These are phyloP conservation scores for Chelonus insularis DNA, from an alignment of 1,140 invertebrate species.

Conservation along the genomic window DNA sequence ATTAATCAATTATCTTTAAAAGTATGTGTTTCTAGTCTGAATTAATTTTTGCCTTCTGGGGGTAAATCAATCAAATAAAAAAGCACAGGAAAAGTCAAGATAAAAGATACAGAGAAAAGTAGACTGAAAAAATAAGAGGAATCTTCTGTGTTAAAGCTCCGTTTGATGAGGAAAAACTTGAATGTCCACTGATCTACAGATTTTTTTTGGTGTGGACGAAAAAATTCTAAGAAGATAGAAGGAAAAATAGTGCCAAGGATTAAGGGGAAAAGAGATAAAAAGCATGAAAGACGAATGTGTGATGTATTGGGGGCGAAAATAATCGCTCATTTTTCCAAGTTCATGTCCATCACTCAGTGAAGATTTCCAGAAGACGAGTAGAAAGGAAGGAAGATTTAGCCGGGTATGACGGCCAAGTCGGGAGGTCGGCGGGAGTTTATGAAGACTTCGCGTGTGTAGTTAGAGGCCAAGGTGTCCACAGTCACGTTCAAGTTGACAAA, in stretches of 20 bases:
- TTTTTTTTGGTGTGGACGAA: neutral
- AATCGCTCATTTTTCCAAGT: slow-evolving; percentile 3
- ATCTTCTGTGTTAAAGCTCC: neutral
- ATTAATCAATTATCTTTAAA: slow-evolving; percentile 21
- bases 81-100: neutral
- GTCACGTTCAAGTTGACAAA: neutral
- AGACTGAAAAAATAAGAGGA: neutral
- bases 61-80: slow-evolving; percentile 6
- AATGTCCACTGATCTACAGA: slow-evolving; percentile 5
- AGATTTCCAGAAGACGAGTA: neutral
- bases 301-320: slow-evolving; percentile 11
- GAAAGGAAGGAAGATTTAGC: neutral
- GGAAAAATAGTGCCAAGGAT: neutral
- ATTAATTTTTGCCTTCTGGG: slow-evolving; percentile 14
- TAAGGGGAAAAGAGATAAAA: neutral
- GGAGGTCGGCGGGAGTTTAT: slow-evolving; percentile 36
- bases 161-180: neutral
- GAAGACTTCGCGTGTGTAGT: slow-evolving; percentile 35
- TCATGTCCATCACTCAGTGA: neutral
- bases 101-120: neutral
- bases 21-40: neutral
- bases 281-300: slow-evolving; percentile 8
- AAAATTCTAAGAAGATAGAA: neutral
- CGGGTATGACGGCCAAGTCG: slow-evolving; percentile 52
- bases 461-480: neutral